Evolutionary conservation across 2,113 vertebrate genomes (phyloP).

Genomic region (Anseranas semipalmata): DNA sequence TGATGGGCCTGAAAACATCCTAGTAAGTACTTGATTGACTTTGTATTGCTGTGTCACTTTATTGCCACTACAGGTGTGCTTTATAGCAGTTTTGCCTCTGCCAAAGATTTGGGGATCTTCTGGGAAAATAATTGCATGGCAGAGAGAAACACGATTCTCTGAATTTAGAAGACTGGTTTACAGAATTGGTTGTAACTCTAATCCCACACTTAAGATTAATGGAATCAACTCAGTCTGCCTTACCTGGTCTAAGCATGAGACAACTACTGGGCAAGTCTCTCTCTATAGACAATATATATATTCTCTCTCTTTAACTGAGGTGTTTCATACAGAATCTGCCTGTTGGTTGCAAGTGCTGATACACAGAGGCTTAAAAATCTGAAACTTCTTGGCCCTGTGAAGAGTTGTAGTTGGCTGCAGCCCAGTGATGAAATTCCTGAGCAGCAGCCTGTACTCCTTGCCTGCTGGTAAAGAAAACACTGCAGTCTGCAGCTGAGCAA

Average conservation of each 20-base stretch:
- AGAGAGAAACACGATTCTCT: not conserved
- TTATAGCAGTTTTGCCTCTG: not conserved
- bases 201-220: not conserved
- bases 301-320: not conserved
- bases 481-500: not conserved
- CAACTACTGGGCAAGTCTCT: not conserved
- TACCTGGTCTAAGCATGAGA: not conserved
- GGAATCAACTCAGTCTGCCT: not conserved
- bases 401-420: not conserved
- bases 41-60: not conserved
- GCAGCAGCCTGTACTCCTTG: too few relatives aligned
- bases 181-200: not conserved
- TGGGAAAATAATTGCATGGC: not conserved
- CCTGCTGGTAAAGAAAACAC: fast-evolving
- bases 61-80: not conserved
- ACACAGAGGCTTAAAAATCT: not conserved
- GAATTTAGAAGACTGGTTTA: not conserved
- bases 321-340: not conserved
- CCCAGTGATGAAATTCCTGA: not conserved
- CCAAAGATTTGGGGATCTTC: not conserved
- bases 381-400: not conserved
- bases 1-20: not conserved
- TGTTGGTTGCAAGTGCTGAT: not conserved
- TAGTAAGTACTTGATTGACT: not conserved
- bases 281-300: too few relatives aligned